Base-by-base conservation (phyloP, 2,113 vertebrate genomes). In the Scalopus aquaticus region DNA sequence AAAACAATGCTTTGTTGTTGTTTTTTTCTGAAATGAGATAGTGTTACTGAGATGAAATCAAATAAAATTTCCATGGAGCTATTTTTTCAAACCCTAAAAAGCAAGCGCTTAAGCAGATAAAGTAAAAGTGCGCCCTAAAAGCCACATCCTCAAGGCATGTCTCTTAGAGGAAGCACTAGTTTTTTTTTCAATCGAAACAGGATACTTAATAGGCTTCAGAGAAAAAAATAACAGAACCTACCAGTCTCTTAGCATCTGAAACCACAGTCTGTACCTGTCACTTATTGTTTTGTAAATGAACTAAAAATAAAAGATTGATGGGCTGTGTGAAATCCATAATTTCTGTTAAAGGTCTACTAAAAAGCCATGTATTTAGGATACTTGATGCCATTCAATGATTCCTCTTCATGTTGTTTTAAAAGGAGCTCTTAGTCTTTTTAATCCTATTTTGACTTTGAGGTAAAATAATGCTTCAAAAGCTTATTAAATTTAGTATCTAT, bases 281-380 rank as follows among this genome's bases (percentile, higher is more conserved):
- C 39, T 42, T 64, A 62, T 28, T 93, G 28, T 88, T 95, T 79
- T 93, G 39, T 91, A 97, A 95, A 85, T 95, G 62, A 95, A 42
- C 90, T 95, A 90, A 96, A 96, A 95, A 95, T 92, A 92, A 24
- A 79, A 93, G 51, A 49, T 42, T 32, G 88, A 86, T 62, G 58
- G 81, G 3, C 46, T 92, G 3, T 76, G 32, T 93, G 51, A 65
- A 91, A 90, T 58, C 60, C 51, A 16, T 78, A 80, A 81, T 79
- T 91, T 92, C 73, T 96, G 58, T 88, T 77, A 85, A 65, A 77
- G 81, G 49, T 4, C 26, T 62, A 24, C 32, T 69, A 74, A 90
- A 73, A 81, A 91, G 44, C 37, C 79, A 16, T 58, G 49, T 44
- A 82, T 51, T 60, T 37, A 60, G 70, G 32, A 70, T 5, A 24